Percentiles rank a stretch among this genome's conserved stretches.
Conservation (phyloP, 2,113 vertebrate species). For the Corythornis cristatus region DNA sequence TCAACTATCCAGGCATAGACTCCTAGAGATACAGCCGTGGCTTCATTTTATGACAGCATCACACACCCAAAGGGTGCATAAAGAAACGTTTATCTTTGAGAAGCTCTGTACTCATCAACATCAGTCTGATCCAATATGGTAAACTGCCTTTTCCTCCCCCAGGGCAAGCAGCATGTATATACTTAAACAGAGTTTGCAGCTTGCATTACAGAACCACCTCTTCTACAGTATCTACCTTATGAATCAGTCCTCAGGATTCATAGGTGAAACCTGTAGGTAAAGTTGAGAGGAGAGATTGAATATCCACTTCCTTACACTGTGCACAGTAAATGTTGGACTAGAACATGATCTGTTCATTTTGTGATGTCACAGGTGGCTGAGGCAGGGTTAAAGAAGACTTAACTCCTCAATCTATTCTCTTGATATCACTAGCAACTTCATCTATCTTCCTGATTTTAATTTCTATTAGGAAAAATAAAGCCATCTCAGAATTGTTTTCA, state of each 20-base stretch:
- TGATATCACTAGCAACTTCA: not conserved
- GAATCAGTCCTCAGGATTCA: not conserved
- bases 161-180: not conserved
- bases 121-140: not conserved
- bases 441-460: not conserved
- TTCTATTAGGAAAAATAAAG: not conserved
- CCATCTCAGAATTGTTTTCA: not conserved
- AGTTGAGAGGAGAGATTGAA: not conserved
- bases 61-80: fast-evolving
- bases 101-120: not conserved
- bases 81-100: not conserved
- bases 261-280: not conserved
- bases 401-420: not conserved
- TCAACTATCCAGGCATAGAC: fast-evolving
- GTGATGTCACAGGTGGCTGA: not conserved
- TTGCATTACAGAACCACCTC: not conserved
- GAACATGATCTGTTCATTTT: not conserved
- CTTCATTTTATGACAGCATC: not conserved
- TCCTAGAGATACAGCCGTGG: too few species aligned
- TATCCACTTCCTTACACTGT: not conserved
- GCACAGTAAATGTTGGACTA: not conserved
- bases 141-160: not conserved
- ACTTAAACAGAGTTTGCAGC: not conserved
- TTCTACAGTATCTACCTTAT: not conserved
- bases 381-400: not conserved